Evolutionary conservation across 2,797 vertebrate genomes (phyloP), one percentile per base, ranked within the genome.

Genomic region (Cossypha caffra): DNA sequence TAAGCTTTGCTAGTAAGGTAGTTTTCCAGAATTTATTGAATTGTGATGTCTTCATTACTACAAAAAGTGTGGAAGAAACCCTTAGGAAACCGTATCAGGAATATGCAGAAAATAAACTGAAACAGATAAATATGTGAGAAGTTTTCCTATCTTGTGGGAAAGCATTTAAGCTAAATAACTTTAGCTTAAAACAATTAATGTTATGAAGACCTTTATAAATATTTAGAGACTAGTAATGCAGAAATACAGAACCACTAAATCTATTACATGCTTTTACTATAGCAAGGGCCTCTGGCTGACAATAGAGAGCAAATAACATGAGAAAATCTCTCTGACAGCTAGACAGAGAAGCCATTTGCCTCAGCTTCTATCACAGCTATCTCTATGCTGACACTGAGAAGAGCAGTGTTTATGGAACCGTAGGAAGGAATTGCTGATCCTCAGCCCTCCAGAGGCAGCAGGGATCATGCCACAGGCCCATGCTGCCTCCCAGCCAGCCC

Each of bases 141-240:
- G 5, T 25, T 91, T 83, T 77, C 37, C 24, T 77, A 14, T 91
- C 35, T 90, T 77, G 47, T 90, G 87, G 82, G 85, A 91, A 95
- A 77, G 29, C 43, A 61, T 77, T 77, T 74, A 88, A 89, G 23
- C 38, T 90, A 71, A 92, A 63, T 74, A 93, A 50, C 26, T 82
- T 77, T 31, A 88, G 29, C 45, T 82, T 89, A 91, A 86, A 95
- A 63, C 78, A 95, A 94, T 85, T 89, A 94, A 88, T 88, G 28
- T 83, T 93, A 72, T 74, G 28, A 83, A 35, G 25, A 54, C 4
- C 14, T 83, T 79, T 74, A 85, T 80, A 94, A 97, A 91, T 93
- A 89, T 95, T 95, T 93, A 66, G 52, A 77, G 63, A 88, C 19
- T 43, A 57, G 42, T 85, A 92, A 85, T 25, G 35, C 52, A 96